Conservation (phyloP, 1,140 invertebrate species). For the Choristoneura fumiferana region DNA sequence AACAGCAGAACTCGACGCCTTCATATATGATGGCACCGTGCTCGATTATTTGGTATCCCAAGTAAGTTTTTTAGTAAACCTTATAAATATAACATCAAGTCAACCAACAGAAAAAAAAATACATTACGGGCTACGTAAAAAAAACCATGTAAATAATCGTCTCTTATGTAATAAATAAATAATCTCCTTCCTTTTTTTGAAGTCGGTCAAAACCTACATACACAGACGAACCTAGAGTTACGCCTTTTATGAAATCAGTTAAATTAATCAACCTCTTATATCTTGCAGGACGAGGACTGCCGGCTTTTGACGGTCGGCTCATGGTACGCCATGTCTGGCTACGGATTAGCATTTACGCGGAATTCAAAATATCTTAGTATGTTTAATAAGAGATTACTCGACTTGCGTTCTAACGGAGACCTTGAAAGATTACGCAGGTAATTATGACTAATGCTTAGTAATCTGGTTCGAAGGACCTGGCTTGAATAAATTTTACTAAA, state of each 20-base stretch:
- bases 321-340: slow-evolving; percentile 93
- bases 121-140: no score
- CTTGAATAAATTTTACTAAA: no score
- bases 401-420: slow-evolving; percentile 97
- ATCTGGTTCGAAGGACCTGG: background rate
- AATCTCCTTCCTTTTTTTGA: slow-evolving; percentile 22
- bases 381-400: slow-evolving; percentile 96
- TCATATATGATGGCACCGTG: slow-evolving; percentile 99
- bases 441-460: background rate
- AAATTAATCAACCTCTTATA: no score
- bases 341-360: slow-evolving; percentile 96
- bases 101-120: no score
- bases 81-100: no score
- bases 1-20: slow-evolving; percentile 95
- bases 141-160: no score
- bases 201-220: no score
- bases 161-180: slow-evolving; percentile 23
- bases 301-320: slow-evolving; percentile 95
- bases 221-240: no score
- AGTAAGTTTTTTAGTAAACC: slow-evolving; percentile 61
- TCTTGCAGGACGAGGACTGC: slow-evolving; percentile 92
- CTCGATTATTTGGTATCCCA: slow-evolving; percentile 97
- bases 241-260: no score
- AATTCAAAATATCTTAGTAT: slow-evolving; percentile 97
- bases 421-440: slow-evolving; percentile 93